Base-by-base conservation (phyloP, 2,888 invertebrate species). In the Pantelozetes paolii region DNA sequence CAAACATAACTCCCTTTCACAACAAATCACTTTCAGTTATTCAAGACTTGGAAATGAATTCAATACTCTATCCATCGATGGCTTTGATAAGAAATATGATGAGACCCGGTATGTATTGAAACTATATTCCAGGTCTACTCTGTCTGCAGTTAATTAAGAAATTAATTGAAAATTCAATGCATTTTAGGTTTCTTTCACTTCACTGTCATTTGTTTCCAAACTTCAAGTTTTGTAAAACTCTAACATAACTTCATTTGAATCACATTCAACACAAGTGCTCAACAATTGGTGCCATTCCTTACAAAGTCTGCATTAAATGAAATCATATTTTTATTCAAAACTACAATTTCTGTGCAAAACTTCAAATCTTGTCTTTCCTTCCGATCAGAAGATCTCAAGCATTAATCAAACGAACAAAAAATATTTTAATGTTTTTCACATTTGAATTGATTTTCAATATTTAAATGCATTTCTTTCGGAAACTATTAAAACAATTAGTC, bases 151-250 rank as follows among this genome's bases (percentile, higher is more conserved):
- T n/a, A n/a, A n/a, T n/a, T n/a, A 23, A 30, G 8, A 30, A 42
- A 71, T 45, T 45, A 59, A 26, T 23, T 26, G 11, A 8, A 57
- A 26, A 23, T 54, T 50, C n/a, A 45, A 45, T 71, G 20, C 13
- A 42, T 71, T 18, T 54, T 87, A 90, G 91, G 83, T 92, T 94
- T 84, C 87, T 90, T 80, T 93, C 93, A 76, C 86, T 94, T 79
- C 94, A 94, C 83, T 94, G 94, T 84, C 89, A 89, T 83, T 86
- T 94, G 78, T 93, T 91, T 83, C 92, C 93, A 71, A 87, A 90
- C 83, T 89, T 89, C 82, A 88, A 88, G 81, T 90, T 89, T 83
- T 94, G 94, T 82, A 90, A 90, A 77, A 84, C 83, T 36, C 75
- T 73, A 76, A 59, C n/a, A n/a, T n/a, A 64, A 64, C 36, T 13